phyloP scores from a whole-genome alignment of 2,888 invertebrate species.

The Philaethria dido region DNA sequence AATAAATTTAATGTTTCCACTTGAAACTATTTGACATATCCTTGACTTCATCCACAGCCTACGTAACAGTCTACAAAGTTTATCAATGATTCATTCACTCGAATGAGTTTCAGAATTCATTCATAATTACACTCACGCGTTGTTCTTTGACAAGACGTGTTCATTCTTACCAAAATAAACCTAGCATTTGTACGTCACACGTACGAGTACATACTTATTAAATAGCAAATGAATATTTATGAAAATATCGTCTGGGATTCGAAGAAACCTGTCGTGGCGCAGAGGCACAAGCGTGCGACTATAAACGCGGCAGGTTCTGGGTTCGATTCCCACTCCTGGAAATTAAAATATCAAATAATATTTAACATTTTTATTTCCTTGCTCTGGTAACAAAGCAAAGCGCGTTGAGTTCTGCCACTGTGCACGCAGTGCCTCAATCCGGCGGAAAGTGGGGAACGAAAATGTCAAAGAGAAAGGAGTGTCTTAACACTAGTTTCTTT shows the following conservation, averaged over 20 bases:
- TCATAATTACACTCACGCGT: slow-evolving; percentile 11
- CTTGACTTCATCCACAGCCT: background rate
- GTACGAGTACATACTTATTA: background rate
- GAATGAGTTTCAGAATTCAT: slow-evolving; percentile 18
- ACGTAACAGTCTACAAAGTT: background rate
- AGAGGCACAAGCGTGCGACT: too few relatives aligned
- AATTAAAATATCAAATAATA: too few relatives aligned
- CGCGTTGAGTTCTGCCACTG: too few relatives aligned
- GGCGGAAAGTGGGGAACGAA: too few relatives aligned
- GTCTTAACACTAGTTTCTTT: too few relatives aligned
- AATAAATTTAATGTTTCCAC: background rate
- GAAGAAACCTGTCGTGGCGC: too few relatives aligned
- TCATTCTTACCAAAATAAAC: slow-evolving; percentile 7
- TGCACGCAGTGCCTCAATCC: too few relatives aligned
- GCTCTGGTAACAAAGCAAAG: too few relatives aligned
- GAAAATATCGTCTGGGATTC: background rate
- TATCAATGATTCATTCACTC: slow-evolving; percentile 19
- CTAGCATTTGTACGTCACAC: background rate
- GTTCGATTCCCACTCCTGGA: too few relatives aligned
- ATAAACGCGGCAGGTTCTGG: too few relatives aligned
- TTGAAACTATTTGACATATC: background rate
- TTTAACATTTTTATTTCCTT: too few relatives aligned
- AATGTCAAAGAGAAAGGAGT: too few relatives aligned
- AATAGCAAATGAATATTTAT: slow-evolving; percentile 3
- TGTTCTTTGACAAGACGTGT: background rate